Conservation (phyloP, 2,888 invertebrate genomes). For the Helleia helle region DNA sequence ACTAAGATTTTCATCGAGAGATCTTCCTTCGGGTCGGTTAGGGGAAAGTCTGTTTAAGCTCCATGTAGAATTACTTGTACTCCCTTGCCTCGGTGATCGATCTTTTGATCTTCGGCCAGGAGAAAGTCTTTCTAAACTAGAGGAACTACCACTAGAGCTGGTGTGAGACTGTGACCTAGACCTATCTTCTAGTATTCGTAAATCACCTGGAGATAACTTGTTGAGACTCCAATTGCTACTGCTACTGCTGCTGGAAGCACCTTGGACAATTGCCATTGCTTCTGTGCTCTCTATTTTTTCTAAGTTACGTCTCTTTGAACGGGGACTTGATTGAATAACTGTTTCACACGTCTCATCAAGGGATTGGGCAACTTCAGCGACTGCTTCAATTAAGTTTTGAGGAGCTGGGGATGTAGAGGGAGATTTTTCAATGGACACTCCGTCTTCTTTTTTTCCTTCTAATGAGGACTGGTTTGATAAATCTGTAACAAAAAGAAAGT, state of each 20-base stretch:
- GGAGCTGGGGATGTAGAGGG: slow-evolving; percentile 40
- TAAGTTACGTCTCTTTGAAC: slow-evolving; percentile 63
- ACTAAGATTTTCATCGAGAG: slow-evolving; percentile 59
- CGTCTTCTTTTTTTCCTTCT: slow-evolving; percentile 38
- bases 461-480: slow-evolving; percentile 28
- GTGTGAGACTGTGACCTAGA: slow-evolving; percentile 66
- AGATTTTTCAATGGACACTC: slow-evolving; percentile 29
- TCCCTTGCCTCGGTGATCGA: slow-evolving; percentile 64
- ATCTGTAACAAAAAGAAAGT: slow-evolving; percentile 47
- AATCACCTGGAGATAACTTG: slow-evolving; percentile 65
- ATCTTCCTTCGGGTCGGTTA: slow-evolving; percentile 62
- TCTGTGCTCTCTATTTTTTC: slow-evolving; percentile 66
- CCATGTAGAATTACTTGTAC: slow-evolving; percentile 68
- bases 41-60: slow-evolving; percentile 65
- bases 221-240: slow-evolving; percentile 71
- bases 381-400: slow-evolving; percentile 76
- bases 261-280: slow-evolving; percentile 59
- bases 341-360: slow-evolving; percentile 80
- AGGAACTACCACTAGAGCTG: slow-evolving; percentile 67
- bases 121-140: slow-evolving; percentile 63
- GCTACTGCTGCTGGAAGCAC: slow-evolving; percentile 65
- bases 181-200: slow-evolving; percentile 60
- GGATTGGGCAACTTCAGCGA: slow-evolving; percentile 77
- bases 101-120: slow-evolving; percentile 67
- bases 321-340: slow-evolving; percentile 77